A percentile compares a stretch with the other conserved stretches of the same genome.
Conservation (phyloP, 2,888 invertebrate species). For the Cinara cedri region DNA sequence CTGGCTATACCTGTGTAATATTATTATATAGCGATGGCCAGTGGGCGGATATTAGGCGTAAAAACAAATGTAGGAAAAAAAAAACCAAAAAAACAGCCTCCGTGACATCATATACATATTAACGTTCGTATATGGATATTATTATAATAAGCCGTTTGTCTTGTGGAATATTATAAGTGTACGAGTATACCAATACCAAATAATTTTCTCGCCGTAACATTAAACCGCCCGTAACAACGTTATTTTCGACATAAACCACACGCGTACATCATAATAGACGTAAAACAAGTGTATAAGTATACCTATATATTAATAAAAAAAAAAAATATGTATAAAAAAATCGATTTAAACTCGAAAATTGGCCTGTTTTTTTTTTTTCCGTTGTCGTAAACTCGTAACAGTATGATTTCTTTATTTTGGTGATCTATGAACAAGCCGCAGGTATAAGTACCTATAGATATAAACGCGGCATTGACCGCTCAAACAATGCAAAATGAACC, state of each 20-base stretch:
- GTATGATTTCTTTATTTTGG: conserved; percentile 6
- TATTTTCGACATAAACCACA: conserved; percentile 27
- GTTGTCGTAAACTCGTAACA: not conserved
- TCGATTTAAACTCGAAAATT: conserved; percentile 24
- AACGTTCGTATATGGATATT: not conserved
- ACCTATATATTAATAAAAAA: no score
- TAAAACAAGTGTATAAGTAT: not conserved
- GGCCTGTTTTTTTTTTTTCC: not conserved
- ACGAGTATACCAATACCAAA: no score
- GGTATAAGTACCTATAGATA: not conserved
- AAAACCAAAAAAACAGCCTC: not conserved
- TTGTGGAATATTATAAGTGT: conserved; percentile 7
- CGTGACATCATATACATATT: not conserved
- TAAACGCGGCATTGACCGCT: not conserved
- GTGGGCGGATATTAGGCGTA: conserved; percentile 22
- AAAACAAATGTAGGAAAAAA: conserved; percentile 7
- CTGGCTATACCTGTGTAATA: not conserved
- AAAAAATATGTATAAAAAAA: conserved; percentile 2
- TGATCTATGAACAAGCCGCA: not conserved
- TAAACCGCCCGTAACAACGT: conserved; percentile 13
- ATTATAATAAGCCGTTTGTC: conserved; percentile 18
- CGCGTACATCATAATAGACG: conserved; percentile 1
- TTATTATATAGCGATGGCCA: not conserved
- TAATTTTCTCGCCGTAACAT: not conserved
- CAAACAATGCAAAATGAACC: not conserved